phyloP scores from a whole-genome alignment of 1,140 invertebrate species.

The Penaeus chinensis region DNA sequence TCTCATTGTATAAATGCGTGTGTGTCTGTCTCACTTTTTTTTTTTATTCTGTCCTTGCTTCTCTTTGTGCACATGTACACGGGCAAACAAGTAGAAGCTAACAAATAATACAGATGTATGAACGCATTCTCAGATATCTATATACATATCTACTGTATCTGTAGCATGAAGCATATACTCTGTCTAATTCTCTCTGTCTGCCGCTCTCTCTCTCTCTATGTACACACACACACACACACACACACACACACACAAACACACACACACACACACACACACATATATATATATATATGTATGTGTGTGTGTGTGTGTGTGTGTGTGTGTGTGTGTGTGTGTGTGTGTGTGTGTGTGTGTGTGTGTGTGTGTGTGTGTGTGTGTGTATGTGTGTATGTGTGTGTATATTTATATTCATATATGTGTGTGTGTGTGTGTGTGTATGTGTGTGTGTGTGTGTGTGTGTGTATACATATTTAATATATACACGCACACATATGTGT shows the following conservation, averaged over 20 bases:
- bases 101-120: too few species aligned
- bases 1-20: too few species aligned
- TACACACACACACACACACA: background rate
- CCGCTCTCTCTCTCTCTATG: background rate
- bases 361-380: slow-evolving; percentile 12
- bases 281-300: slow-evolving; percentile 3
- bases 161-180: too few species aligned
- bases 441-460: background rate
- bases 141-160: background rate
- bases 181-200: too few species aligned
- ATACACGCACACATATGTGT: background rate
- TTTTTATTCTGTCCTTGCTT: too few species aligned
- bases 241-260: background rate
- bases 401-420: background rate
- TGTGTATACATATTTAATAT: background rate
- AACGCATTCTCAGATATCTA: background rate
- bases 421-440: background rate
- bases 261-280: background rate
- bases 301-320: background rate
- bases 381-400: slow-evolving; percentile 1
- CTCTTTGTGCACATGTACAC: too few species aligned
- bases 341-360: slow-evolving; percentile 6
- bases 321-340: background rate
- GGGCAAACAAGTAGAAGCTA: too few species aligned
- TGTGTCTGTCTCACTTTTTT: too few species aligned